A percentile compares a stretch with the other conserved stretches of the same genome.
These are phyloP conservation scores for Phoronis australis DNA, from an alignment of 2,888 invertebrate genomes.

Conservation along the genomic window DNA sequence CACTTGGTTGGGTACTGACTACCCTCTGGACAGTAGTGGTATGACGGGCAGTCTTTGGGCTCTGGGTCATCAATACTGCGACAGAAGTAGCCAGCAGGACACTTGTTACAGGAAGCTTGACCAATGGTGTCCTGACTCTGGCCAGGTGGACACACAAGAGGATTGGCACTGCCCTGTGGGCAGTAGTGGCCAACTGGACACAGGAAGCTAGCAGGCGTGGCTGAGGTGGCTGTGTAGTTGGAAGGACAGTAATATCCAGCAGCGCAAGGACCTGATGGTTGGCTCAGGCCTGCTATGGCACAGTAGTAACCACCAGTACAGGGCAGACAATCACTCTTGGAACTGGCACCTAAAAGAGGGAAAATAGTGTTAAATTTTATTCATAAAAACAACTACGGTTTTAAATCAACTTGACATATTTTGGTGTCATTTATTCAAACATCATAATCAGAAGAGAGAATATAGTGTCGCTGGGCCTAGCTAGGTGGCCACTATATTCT, in stretches of 20 bases:
- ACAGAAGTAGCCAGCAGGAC: slow-evolving; percentile 46
- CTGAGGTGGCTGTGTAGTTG: slow-evolving; percentile 28
- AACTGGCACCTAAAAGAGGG: slow-evolving; percentile 26
- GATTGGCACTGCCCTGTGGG: slow-evolving; percentile 32
- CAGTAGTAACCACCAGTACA: slow-evolving; percentile 47
- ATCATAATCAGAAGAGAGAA: no score
- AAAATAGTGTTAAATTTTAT: background rate
- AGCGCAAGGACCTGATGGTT: slow-evolving; percentile 33
- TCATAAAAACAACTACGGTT: no score
- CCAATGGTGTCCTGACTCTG: slow-evolving; percentile 32
- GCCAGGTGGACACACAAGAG: slow-evolving; percentile 35
- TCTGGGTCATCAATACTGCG: slow-evolving; percentile 28
- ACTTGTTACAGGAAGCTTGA: slow-evolving; percentile 30
- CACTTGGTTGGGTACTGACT: slow-evolving; percentile 28
- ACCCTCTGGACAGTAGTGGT: slow-evolving; percentile 45
- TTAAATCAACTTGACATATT: no score
- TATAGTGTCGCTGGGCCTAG: no score
- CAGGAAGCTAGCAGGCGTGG: slow-evolving; percentile 27
- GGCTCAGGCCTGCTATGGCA: slow-evolving; percentile 30
- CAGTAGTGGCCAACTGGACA: slow-evolving; percentile 41
- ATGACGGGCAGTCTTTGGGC: slow-evolving; percentile 33
- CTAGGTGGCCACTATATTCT: no score
- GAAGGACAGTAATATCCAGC: slow-evolving; percentile 48
- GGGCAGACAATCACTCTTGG: slow-evolving; percentile 35
- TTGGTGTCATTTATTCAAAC: no score